Conservation (phyloP, 2,113 vertebrate species). For the Channa maculata region DNA sequence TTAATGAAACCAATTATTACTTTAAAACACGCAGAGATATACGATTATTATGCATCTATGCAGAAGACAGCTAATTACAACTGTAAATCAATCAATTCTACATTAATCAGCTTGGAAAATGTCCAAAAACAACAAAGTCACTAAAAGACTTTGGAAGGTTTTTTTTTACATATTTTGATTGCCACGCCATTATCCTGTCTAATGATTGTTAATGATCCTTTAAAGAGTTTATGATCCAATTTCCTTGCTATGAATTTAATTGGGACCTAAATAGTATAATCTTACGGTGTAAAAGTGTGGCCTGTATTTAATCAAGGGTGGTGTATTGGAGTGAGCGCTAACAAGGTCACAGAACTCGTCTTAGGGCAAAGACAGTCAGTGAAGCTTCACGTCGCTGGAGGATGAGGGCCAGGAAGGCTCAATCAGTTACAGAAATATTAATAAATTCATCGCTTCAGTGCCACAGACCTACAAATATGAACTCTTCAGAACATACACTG, state of each 20-base stretch:
- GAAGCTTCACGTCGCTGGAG: conserved; percentile 36
- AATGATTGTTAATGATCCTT: conserved; percentile 80
- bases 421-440: conserved; percentile 43
- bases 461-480: conserved; percentile 10
- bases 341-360: conserved; percentile 77
- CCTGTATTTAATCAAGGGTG: conserved; percentile 74
- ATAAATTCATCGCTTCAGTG: conserved; percentile 37
- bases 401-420: conserved; percentile 34
- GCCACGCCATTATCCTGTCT: conserved; percentile 77
- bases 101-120: conserved; percentile 80
- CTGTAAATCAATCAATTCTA: conserved; percentile 82
- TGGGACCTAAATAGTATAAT: conserved; percentile 76
- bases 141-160: conserved; percentile 79
- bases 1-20: conserved; percentile 86
- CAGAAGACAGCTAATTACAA: conserved; percentile 81
- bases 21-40: conserved; percentile 80
- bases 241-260: conserved; percentile 77
- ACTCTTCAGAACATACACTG: neutral
- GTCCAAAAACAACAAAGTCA: conserved; percentile 83
- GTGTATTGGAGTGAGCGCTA: conserved; percentile 39
- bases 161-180: conserved; percentile 77
- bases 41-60: conserved; percentile 83
- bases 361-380: conserved; percentile 52
- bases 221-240: conserved; percentile 79
- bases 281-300: conserved; percentile 68